phyloP scores from a whole-genome alignment of 2,888 invertebrate species.

The Platycheirus rosarum region DNA sequence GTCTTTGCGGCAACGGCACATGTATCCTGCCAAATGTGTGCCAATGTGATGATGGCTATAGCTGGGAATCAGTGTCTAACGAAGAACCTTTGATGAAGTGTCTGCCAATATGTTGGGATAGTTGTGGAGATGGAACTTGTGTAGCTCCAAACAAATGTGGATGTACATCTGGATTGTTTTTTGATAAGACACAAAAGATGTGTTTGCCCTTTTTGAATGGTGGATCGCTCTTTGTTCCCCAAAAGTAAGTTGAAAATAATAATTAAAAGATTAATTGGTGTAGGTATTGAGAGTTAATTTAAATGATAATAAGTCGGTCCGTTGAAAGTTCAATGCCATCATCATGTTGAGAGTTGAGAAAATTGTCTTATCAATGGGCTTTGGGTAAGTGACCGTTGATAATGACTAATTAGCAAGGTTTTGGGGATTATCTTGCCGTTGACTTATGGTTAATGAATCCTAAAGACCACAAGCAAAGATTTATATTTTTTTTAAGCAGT shows the following conservation, averaged over 20 bases:
- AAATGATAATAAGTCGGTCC: too few relatives aligned
- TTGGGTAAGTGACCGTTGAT: neutral
- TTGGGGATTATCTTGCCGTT: neutral
- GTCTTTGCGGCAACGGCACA: slow-evolving; percentile 79
- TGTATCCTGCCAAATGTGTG: slow-evolving; percentile 82
- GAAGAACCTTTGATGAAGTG: slow-evolving; percentile 71
- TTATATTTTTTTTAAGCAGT: neutral
- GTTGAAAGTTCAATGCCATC: neutral
- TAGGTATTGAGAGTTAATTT: too few relatives aligned
- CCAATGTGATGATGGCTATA: slow-evolving; percentile 83
- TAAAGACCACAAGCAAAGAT: neutral
- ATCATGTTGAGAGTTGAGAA: neutral
- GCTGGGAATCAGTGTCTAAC: slow-evolving; percentile 64
- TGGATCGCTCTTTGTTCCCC: slow-evolving; percentile 39
- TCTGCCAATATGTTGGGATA: slow-evolving; percentile 75
- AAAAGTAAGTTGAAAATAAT: slow-evolving; percentile 71
- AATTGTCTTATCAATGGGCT: neutral
- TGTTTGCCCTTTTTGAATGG: slow-evolving; percentile 66
- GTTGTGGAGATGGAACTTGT: slow-evolving; percentile 76
- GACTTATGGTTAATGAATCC: neutral
- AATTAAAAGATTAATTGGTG: neutral
- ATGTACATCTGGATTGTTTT: slow-evolving; percentile 72
- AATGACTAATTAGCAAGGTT: neutral
- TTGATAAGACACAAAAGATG: slow-evolving; percentile 69
- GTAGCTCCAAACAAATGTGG: slow-evolving; percentile 71